These are phyloP conservation scores for Dinomys branickii DNA, from an alignment of 2,113 vertebrate genomes.

Conservation along the genomic window DNA sequence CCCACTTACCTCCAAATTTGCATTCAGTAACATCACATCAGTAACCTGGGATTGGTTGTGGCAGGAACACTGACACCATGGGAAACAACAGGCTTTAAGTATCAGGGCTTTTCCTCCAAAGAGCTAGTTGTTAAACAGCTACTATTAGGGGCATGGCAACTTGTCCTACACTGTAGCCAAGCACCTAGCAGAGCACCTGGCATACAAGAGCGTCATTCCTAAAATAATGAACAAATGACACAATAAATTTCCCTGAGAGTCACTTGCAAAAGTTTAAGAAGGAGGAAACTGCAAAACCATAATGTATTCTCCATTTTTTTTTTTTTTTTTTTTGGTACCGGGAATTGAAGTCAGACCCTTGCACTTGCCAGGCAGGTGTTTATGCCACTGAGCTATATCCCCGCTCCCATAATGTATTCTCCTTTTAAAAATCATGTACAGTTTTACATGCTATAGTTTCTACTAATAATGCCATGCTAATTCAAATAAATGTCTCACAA, in stretches of 20 bases:
- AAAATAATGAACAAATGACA: neutral
- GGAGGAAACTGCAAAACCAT: constrained; percentile 56
- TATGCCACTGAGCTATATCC: too few relatives aligned
- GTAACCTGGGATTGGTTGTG: neutral
- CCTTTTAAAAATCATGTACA: constrained; percentile 9
- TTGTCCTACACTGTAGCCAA: fast-evolving
- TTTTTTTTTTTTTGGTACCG: too few relatives aligned
- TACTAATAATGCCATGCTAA: constrained; percentile 74
- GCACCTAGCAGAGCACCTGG: too few relatives aligned
- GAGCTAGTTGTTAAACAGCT: neutral
- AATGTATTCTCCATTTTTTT: constrained; percentile 31
- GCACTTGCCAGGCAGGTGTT: too few relatives aligned
- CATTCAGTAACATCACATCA: neutral
- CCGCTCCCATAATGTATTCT: constrained; percentile 37
- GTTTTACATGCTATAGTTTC: constrained; percentile 44
- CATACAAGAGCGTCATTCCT: fast-evolving
- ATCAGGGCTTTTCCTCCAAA: neutral
- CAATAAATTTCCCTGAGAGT: neutral
- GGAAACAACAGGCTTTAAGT: neutral
- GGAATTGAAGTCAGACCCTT: too few relatives aligned
- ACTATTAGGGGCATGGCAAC: too few relatives aligned
- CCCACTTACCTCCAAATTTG: neutral
- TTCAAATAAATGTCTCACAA: constrained; percentile 70
- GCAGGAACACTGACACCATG: neutral
- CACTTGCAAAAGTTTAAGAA: constrained; percentile 63